A percentile compares a stretch with the other conserved stretches of the same genome.
Conservation (phyloP, 2,797 vertebrate species). For the Urophycis tenuis region DNA sequence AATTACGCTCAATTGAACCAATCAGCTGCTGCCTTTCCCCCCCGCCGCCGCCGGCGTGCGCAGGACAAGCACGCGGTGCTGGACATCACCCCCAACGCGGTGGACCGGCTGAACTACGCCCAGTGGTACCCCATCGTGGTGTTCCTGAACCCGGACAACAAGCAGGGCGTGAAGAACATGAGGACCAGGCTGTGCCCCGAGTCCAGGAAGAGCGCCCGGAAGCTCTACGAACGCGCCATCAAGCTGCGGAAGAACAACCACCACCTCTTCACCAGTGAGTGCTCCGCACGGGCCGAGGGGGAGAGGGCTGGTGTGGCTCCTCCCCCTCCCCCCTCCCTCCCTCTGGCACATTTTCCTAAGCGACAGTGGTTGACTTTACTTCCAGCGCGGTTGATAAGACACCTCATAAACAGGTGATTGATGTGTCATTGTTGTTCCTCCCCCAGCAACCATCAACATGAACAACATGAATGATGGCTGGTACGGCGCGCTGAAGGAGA, state of each 20-base stretch:
- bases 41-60: slow-evolving; percentile 18
- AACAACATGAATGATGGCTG: slow-evolving; percentile 99
- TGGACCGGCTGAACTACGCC: slow-evolving; percentile 96
- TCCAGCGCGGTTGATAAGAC: not conserved
- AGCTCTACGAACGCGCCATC: slow-evolving; percentile 93
- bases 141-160: slow-evolving; percentile 96
- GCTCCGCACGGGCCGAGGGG: too few relatives aligned
- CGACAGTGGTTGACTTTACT: not conserved
- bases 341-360: not conserved
- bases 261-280: slow-evolving; percentile 95
- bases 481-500: slow-evolving; percentile 96
- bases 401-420: slow-evolving; percentile 12
- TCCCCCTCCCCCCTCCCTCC: too few relatives aligned
- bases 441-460: slow-evolving; percentile 91
- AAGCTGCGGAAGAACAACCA: slow-evolving; percentile 99
- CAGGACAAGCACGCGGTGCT: slow-evolving; percentile 97
- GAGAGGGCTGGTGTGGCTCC: too few relatives aligned
- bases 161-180: slow-evolving; percentile 98
- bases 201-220: slow-evolving; percentile 95
- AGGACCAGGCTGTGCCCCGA: slow-evolving; percentile 91
- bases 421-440: slow-evolving; percentile 24
- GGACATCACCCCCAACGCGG: slow-evolving; percentile 97
- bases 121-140: slow-evolving; percentile 99
- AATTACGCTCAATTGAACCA: not conserved
- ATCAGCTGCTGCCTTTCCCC: not conserved